Evolutionary conservation across 2,888 invertebrate species (phyloP).

Genomic region (Parnassius orleans): DNA sequence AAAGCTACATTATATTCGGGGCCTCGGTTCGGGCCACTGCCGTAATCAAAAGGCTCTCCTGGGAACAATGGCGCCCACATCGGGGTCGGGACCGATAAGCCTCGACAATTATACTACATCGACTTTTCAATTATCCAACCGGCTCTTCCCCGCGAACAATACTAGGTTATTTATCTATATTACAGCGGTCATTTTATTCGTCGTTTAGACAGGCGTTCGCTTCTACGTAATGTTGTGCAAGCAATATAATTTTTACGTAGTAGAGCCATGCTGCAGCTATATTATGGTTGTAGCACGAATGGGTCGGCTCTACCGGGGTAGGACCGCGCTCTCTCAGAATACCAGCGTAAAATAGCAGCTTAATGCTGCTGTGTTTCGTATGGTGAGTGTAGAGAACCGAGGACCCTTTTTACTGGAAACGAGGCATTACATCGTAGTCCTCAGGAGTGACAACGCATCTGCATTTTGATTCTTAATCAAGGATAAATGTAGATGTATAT

Average conservation of each 20-base stretch:
- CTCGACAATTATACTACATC: conserved; percentile 80
- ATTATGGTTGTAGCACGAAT: too few relatives aligned
- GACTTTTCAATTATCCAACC: conserved; percentile 80
- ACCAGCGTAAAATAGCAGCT: too few relatives aligned
- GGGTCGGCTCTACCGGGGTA: too few relatives aligned
- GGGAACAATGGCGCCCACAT: conserved; percentile 80
- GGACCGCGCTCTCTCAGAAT: too few relatives aligned
- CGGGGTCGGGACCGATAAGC: conserved; percentile 75
- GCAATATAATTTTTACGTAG: conserved; percentile 30
- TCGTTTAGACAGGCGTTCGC: conserved; percentile 57
- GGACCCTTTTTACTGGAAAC: too few relatives aligned
- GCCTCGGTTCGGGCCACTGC: conserved; percentile 59
- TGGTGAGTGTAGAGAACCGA: too few relatives aligned
- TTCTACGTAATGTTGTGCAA: conserved; percentile 47
- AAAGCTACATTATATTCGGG: conserved; percentile 75
- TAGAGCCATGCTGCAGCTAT: too few relatives aligned
- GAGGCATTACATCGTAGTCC: too few relatives aligned
- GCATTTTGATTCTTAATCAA: too few relatives aligned
- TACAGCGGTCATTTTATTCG: conserved; percentile 75
- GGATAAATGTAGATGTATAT: too few relatives aligned
- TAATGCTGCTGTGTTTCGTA: too few relatives aligned
- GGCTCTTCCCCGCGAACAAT: conserved; percentile 73
- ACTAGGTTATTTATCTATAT: conserved; percentile 77
- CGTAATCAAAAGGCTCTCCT: conserved; percentile 78
- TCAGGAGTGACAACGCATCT: too few relatives aligned